Percentiles rank a stretch among this genome's conserved stretches.
Evolutionary conservation across 2,113 vertebrate genomes (phyloP).

Genomic region (Mus pahari): DNA sequence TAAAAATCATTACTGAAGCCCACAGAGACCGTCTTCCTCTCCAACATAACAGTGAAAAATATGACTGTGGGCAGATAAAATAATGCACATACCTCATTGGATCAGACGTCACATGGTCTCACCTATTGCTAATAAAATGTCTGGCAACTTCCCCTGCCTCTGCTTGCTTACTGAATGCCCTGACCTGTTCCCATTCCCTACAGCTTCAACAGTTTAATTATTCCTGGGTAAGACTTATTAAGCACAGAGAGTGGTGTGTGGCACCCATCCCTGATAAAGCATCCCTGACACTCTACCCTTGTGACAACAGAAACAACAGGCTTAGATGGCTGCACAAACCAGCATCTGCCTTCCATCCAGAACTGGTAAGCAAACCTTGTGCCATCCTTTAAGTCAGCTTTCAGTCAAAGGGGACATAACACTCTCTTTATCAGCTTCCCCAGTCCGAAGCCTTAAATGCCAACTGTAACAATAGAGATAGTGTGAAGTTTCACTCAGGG

Average conservation of each 20-base stretch:
- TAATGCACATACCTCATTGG: neutral
- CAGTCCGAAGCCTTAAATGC: slow-evolving; percentile 37
- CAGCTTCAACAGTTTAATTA: slow-evolving; percentile 96
- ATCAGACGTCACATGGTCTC: neutral
- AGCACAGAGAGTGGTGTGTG: slow-evolving; percentile 89
- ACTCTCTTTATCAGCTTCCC: neutral
- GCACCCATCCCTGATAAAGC: slow-evolving; percentile 16
- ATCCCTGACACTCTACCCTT: slow-evolving; percentile 82
- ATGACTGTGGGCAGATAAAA: neutral
- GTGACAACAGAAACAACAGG: slow-evolving; percentile 84
- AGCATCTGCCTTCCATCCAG: slow-evolving; percentile 76
- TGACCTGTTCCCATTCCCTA: slow-evolving; percentile 16
- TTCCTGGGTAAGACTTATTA: slow-evolving; percentile 94
- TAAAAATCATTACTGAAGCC: neutral
- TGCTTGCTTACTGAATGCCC: neutral
- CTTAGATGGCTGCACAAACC: slow-evolving; percentile 92
- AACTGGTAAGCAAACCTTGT: slow-evolving; percentile 88
- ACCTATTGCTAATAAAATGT: neutral
- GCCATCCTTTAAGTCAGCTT: slow-evolving; percentile 32
- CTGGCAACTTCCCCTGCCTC: neutral
- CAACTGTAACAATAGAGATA: neutral
- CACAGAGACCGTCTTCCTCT: neutral
- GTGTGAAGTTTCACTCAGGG: neutral
- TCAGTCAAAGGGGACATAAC: slow-evolving; percentile 25
- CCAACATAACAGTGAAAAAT: slow-evolving; percentile 9